Conservation (phyloP, 2,888 invertebrate genomes). For the Deilephila elpenor region DNA sequence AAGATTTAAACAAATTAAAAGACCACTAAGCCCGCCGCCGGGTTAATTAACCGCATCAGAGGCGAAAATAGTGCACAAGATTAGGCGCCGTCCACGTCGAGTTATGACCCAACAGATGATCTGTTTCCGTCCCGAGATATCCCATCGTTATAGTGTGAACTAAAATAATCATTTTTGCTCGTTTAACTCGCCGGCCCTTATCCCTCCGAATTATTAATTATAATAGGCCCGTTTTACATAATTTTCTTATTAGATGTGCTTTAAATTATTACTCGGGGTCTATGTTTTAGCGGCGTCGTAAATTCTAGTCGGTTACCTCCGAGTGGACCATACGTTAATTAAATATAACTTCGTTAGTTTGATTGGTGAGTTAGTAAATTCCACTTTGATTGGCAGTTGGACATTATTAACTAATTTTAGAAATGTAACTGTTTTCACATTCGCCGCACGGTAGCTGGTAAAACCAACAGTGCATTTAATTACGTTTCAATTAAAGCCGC, state of each 20-base stretch:
- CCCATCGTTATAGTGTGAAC: slow-evolving; percentile 43
- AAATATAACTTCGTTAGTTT: slow-evolving; percentile 72
- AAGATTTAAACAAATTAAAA: neutral
- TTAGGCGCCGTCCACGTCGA: slow-evolving; percentile 6
- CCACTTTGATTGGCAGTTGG: slow-evolving; percentile 49
- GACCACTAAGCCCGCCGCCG: neutral
- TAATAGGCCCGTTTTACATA: slow-evolving; percentile 78
- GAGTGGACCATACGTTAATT: slow-evolving; percentile 71
- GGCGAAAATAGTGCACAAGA: slow-evolving; percentile 11
- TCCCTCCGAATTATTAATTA: slow-evolving; percentile 79
- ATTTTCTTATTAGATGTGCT: slow-evolving; percentile 79
- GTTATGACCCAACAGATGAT: slow-evolving; percentile 7
- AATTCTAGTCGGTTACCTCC: slow-evolving; percentile 68
- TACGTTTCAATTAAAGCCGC: slow-evolving; percentile 29
- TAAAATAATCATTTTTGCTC: slow-evolving; percentile 45
- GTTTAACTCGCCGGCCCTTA: slow-evolving; percentile 51
- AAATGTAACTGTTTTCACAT: slow-evolving; percentile 43
- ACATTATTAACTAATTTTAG: slow-evolving; percentile 46
- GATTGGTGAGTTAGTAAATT: slow-evolving; percentile 48
- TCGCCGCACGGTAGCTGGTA: slow-evolving; percentile 47
- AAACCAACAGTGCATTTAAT: slow-evolving; percentile 30
- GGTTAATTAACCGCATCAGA: slow-evolving; percentile 1
- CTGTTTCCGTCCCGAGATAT: slow-evolving; percentile 15
- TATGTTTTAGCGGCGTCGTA: slow-evolving; percentile 81
- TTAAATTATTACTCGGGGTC: slow-evolving; percentile 71